Evolutionary conservation across 1,140 invertebrate genomes (phyloP).

Genomic region (Drosophila mayri): DNA sequence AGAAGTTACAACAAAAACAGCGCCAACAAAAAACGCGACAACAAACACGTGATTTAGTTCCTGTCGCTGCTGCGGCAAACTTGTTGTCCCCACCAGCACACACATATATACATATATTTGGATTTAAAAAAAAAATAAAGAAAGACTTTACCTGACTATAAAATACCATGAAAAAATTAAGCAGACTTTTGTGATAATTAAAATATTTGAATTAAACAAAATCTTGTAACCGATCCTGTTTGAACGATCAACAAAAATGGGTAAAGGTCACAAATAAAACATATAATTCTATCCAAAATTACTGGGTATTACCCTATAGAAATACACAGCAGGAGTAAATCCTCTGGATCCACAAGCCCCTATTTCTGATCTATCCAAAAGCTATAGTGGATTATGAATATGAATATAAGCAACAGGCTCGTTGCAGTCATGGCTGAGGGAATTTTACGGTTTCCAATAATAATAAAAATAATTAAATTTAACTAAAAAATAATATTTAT

Average conservation of each 20-base stretch:
- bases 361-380: conserved; percentile 1
- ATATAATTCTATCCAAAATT: background rate
- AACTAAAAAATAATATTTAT: background rate
- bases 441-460: background rate
- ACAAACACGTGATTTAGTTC: conserved; percentile 80
- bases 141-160: background rate
- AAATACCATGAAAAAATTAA: background rate
- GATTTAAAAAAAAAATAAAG: conserved; percentile 1
- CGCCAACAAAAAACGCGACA: conserved; percentile 31
- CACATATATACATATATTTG: conserved; percentile 10
- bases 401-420: conserved; percentile 59
- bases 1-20: conserved; percentile 60
- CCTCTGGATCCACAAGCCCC: background rate
- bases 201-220: background rate
- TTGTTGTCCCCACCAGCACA: conserved; percentile 62
- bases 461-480: background rate
- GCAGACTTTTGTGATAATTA: background rate
- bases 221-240: too few relatives aligned
- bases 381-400: conserved; percentile 52
- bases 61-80: conserved; percentile 75
- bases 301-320: background rate
- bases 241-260: background rate
- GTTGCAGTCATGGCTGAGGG: conserved; percentile 31
- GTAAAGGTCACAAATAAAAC: background rate
- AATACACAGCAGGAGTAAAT: conserved; percentile 8